Base-by-base conservation (phyloP, 2,113 vertebrate genomes). In the Callithrix jacchus region DNA sequence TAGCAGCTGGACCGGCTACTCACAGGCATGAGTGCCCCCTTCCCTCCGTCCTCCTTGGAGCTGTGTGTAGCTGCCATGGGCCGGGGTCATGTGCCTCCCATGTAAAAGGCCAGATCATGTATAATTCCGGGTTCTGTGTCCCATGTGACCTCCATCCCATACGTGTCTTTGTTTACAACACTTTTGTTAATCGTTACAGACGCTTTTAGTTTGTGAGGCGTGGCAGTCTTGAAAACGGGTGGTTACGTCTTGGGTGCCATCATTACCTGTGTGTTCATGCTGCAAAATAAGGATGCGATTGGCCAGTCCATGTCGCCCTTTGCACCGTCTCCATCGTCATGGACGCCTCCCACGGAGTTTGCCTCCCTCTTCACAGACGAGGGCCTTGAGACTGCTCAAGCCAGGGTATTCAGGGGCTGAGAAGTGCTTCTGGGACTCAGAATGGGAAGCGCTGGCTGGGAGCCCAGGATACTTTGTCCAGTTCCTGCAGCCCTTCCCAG, bases 271-370 rank as follows among this genome's bases (percentile, higher is more conserved):
- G n/a, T 23, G 87, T 6, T 45, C 79, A 23, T 12, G 23, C 18
- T 27, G 20, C 30, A 4, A 23, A 56, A 10, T 20, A 10, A 13
- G n/a, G 27, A 89, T 8, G 2, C 1, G 3, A 0, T 0, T 0
- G 23, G 56, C 40, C 6, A 10, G 52, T 54, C 42, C 42, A 18
- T 1, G 6, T 23, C 14, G 3, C 81, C 4, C 0, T 14, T 20
- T 12, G 1, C 0, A 0, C 25, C 8, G 5, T 17, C 25, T 18
- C 40, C 21, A 5, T 17, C 2, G 0, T 47, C 8, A 0, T 1
- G 23, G 8, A 7, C 16, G 0, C 6, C 40, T 10, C 25, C 58
- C 3, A 1, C 5, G 7, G 21, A 14, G 0, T 25, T 4, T n/a
- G 3, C 6, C 0, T 10, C 10, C 79, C 25, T 4, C 12, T 17